Evolutionary conservation across 2,888 invertebrate genomes (phyloP).

Genomic region (Xestia sexstrigata): DNA sequence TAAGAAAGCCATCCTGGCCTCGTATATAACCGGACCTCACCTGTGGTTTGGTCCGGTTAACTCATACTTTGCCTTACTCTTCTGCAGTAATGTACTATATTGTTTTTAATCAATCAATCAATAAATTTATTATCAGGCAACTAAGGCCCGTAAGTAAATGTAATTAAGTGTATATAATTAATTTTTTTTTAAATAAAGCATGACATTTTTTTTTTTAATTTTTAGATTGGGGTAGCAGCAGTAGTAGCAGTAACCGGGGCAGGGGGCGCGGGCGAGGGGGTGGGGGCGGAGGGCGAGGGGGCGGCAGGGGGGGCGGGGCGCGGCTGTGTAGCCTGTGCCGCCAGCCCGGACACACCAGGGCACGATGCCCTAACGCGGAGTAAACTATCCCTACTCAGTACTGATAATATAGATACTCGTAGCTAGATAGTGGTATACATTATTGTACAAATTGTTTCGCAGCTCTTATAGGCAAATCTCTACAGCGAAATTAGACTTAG

Average conservation of each 20-base stretch:
- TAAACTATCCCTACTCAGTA: constrained; percentile 13
- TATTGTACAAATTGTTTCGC: background rate
- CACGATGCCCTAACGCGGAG: constrained; percentile 88
- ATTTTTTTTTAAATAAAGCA: too few species aligned
- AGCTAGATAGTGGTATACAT: background rate
- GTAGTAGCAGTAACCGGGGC: constrained; percentile 67
- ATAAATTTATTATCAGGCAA: too few species aligned
- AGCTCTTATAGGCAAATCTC: background rate
- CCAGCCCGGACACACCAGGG: constrained; percentile 92
- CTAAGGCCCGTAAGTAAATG: too few species aligned
- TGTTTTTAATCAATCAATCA: too few species aligned
- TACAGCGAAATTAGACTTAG: background rate
- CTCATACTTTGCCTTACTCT: too few species aligned
- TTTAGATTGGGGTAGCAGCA: constrained; percentile 61
- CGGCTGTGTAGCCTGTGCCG: constrained; percentile 94
- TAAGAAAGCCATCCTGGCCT: too few species aligned
- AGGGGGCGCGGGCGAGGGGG: constrained; percentile 71
- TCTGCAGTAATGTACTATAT: too few species aligned
- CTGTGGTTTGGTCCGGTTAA: too few species aligned
- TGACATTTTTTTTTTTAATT: too few species aligned
- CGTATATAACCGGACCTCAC: too few species aligned
- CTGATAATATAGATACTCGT: background rate
- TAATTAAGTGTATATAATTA: too few species aligned
- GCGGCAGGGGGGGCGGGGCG: constrained; percentile 72
- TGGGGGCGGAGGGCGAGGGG: constrained; percentile 67